A percentile compares a stretch with the other conserved stretches of the same genome.
phyloP scores from a whole-genome alignment of 37 sponge, comb jelly and placozoan genomes.

The Axinella damicornis region DNA sequence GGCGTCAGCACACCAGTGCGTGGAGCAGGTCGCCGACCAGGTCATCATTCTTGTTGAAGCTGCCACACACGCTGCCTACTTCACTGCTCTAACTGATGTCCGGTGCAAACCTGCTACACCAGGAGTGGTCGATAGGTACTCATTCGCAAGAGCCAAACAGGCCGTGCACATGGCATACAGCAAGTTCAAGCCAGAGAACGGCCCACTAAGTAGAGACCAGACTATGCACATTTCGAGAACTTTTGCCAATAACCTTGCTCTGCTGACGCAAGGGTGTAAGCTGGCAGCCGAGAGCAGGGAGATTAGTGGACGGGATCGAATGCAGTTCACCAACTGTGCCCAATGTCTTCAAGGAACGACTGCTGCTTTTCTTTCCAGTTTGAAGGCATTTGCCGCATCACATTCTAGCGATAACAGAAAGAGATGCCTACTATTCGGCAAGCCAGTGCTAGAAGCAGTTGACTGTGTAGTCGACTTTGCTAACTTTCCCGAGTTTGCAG shows the following conservation, averaged over 20 bases:
- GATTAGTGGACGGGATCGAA: conserved; percentile 22
- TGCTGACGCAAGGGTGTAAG: conserved; percentile 63
- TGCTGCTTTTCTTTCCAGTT: conserved; percentile 55
- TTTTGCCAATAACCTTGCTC: conserved; percentile 70
- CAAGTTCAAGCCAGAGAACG: conserved; percentile 51
- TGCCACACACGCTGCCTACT: conserved; percentile 83
- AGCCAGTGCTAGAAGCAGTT: conserved; percentile 68
- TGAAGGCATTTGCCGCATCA: conserved; percentile 62
- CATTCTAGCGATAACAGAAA: conserved; percentile 41
- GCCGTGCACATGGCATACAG: conserved; percentile 55
- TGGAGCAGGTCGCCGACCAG: conserved; percentile 55
- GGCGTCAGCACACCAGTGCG: conserved; percentile 9
- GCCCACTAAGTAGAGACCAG: conserved; percentile 17
- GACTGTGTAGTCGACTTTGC: conserved; percentile 65
- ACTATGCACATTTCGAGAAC: conserved; percentile 69
- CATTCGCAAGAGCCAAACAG: conserved; percentile 60
- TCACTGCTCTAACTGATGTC: conserved; percentile 55
- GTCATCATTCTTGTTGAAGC: conserved; percentile 76
- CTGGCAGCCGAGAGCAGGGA: conserved; percentile 35
- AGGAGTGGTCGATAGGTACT: conserved; percentile 59
- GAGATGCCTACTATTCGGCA: conserved; percentile 61
- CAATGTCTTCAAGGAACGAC: conserved; percentile 72
- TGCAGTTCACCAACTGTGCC: conserved; percentile 55
- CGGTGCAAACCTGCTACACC: conserved; percentile 54
- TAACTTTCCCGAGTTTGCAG: conserved; percentile 56